Conservation (phyloP, 2,113 vertebrate species). For the Setophaga coronata region DNA sequence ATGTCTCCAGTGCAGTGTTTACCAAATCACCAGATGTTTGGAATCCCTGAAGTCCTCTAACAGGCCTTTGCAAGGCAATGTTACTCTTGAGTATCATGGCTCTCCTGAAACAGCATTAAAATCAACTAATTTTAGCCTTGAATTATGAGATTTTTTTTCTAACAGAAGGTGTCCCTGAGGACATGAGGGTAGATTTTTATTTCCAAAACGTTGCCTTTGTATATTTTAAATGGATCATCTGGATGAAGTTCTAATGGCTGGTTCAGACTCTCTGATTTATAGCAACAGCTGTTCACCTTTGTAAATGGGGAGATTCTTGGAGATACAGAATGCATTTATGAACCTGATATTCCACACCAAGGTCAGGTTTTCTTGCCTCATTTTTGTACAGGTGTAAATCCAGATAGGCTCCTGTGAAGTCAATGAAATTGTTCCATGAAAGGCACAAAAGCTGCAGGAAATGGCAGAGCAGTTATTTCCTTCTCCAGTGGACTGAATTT, state of each 20-base stretch:
- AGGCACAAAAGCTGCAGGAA: not conserved
- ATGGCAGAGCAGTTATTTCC: not conserved
- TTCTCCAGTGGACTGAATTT: not conserved
- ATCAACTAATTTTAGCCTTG: constrained; percentile 59
- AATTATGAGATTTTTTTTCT: constrained; percentile 34
- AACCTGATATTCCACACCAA: constrained; percentile 20
- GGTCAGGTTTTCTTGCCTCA: not conserved
- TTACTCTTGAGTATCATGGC: not conserved
- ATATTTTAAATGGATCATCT: constrained; percentile 44
- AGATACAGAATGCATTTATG: not conserved
- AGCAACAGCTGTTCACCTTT: constrained; percentile 55
- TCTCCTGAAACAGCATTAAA: constrained; percentile 46
- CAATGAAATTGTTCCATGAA: constrained; percentile 23
- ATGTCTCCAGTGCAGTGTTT: not conserved
- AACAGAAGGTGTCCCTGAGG: constrained; percentile 48
- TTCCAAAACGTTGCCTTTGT: constrained; percentile 48
- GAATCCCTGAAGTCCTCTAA: constrained; percentile 32
- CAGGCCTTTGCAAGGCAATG: not conserved
- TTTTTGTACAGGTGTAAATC: constrained; percentile 57
- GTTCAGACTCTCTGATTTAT: constrained; percentile 47
- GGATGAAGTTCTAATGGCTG: constrained; percentile 22
- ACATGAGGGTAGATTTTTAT: constrained; percentile 11
- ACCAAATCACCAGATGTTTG: constrained; percentile 47
- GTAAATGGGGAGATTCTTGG: not conserved
- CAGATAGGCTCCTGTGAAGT: constrained; percentile 23